A percentile compares a stretch with the other conserved stretches of the same genome.
Evolutionary conservation across 2,113 vertebrate genomes (phyloP).

Genomic region (Uropsilus gracilis): DNA sequence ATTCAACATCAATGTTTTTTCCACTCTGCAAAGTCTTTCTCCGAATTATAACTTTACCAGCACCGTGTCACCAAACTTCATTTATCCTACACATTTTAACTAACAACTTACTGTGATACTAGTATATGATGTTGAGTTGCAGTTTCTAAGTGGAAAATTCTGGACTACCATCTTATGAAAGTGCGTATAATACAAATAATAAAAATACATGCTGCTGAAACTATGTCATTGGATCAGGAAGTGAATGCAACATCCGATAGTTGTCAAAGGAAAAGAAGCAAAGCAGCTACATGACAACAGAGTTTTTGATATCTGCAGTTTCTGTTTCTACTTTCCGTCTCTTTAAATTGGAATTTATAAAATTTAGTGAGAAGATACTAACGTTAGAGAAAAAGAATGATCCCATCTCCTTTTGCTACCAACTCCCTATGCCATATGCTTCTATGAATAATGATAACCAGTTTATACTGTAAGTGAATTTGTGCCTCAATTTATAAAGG

Average conservation of each 20-base stretch:
- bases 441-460: background rate
- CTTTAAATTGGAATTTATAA: background rate
- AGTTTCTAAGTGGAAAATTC: slow-evolving; percentile 8
- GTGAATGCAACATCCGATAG: background rate
- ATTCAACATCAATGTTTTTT: background rate
- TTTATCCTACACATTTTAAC: background rate
- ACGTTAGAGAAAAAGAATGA: background rate
- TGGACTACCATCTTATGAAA: background rate
- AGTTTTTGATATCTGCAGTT: background rate
- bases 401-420: background rate
- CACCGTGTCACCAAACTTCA: background rate
- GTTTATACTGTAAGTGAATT: background rate
- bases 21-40: background rate
- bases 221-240: background rate
- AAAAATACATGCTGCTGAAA: background rate
- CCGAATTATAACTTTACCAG: background rate
- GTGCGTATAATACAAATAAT: background rate
- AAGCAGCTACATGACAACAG: background rate
- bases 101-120: background rate
- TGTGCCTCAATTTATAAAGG: background rate
- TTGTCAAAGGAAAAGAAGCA: background rate
- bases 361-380: background rate
- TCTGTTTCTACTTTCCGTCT: background rate
- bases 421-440: background rate
- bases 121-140: background rate